These are phyloP conservation scores for Regulus satrapa DNA, from an alignment of 2,113 vertebrate genomes.

Conservation along the genomic window DNA sequence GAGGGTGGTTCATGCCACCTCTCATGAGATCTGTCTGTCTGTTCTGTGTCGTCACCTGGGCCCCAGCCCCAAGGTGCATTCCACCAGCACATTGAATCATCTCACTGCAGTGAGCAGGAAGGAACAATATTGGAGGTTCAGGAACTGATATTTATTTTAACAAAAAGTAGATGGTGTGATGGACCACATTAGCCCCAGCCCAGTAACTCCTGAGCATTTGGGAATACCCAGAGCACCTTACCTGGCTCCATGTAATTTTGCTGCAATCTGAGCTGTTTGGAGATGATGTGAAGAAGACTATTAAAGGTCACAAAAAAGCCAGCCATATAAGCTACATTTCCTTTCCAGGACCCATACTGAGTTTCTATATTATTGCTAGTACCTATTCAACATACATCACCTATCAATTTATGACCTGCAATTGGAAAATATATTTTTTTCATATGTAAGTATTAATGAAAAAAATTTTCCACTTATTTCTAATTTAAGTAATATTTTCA, in stretches of 20 bases:
- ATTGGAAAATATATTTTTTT: background rate
- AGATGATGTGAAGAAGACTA: background rate
- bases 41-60: background rate
- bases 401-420: background rate
- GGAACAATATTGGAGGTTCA: background rate
- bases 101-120: background rate
- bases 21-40: background rate
- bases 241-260: background rate
- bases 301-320: background rate
- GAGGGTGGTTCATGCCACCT: background rate
- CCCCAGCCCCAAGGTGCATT: background rate
- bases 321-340: background rate
- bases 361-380: background rate
- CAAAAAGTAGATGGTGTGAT: fast-evolving
- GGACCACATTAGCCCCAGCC: background rate
- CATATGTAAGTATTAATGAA: background rate
- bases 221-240: background rate
- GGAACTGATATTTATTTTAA: background rate
- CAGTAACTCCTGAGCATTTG: background rate
- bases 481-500: background rate
- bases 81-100: fast-evolving
- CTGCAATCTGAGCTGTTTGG: background rate
- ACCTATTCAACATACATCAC: background rate
- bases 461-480: background rate
- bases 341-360: background rate